A percentile compares a stretch with the other conserved stretches of the same genome.
Evolutionary conservation across 1,140 invertebrate species (phyloP).

Genomic region (Brachionus angularis): DNA sequence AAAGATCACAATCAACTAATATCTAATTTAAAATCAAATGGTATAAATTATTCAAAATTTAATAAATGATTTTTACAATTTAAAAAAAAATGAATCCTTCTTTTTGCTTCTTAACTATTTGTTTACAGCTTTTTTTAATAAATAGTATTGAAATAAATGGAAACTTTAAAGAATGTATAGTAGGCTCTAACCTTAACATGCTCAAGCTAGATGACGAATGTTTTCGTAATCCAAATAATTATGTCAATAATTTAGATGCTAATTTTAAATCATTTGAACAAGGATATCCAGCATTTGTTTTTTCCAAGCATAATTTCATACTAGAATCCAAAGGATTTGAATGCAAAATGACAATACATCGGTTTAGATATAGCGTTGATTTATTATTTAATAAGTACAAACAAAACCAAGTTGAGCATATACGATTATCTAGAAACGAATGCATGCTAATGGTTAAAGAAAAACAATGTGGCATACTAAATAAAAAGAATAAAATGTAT

Average conservation of each 20-base stretch:
- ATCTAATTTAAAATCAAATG: too few species aligned
- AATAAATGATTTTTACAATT: too few species aligned
- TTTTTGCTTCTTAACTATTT: background rate
- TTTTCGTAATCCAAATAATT: background rate
- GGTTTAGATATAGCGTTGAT: background rate
- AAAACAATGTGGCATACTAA: background rate
- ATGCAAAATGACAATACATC: background rate
- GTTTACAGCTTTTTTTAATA: background rate
- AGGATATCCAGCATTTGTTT: background rate
- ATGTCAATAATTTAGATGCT: background rate
- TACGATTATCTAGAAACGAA: background rate
- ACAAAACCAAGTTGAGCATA: background rate
- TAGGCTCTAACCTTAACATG: background rate
- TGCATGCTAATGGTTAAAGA: background rate
- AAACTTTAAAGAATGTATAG: background rate
- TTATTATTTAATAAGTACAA: background rate
- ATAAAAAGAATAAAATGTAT: background rate
- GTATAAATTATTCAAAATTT: too few species aligned
- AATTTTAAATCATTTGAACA: background rate
- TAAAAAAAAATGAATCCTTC: too few species aligned
- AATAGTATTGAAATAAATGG: background rate
- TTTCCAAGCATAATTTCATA: slow-evolving; percentile 8
- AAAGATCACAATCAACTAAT: too few species aligned
- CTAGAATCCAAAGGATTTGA: slow-evolving; percentile 5
- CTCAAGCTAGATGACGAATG: background rate